Base-by-base conservation (phyloP, 2,113 vertebrate genomes). In the Leucopsar rothschildi region DNA sequence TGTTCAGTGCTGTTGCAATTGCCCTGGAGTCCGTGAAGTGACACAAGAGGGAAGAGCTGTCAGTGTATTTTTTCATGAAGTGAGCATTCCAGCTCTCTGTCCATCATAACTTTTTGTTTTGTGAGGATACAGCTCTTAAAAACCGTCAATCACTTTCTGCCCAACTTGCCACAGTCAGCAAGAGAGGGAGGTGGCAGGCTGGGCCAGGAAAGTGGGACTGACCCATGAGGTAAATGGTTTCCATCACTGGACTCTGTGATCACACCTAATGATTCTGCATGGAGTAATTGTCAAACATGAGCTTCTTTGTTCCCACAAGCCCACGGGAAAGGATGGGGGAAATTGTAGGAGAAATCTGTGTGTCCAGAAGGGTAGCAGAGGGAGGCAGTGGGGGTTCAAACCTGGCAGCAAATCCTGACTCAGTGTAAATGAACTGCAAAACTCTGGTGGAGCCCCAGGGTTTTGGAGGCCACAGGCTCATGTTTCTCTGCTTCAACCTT, bases 371-470 rank as follows among this genome's bases (percentile, higher is more conserved):
- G 66, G 66, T 66, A 84, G 55, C 63, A 56, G 18, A 47, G 82
- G 65, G 75, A 93, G 53, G 50, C 56, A 31, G 4, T 57, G 21
- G 53, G 84, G 59, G 37, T 77, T 90, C 82, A 65, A 82, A 92
- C 71, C 71, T 82, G 61, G 82, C 6, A 11, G 61, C 49, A 93
- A 87, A 61, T 40, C 47, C 49, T 86, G 18, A 63, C 37, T 92
- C 75, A 9, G 55, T 39, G 64, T 84, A 91, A 91, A 96, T 50
- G 64, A 92, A 50, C 80, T 80, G 77, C 91, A 86, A 73, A 88
- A 61, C 45, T 88, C 91, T 15, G 0, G 3, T 33, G 35, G 33
- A 83, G 33, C 45, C 85, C 79, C 3, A 1, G 55, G 60, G 68
- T 50, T 89, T 88, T 57, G 50, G 63, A 81, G 50, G 64, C 65